phyloP scores from a whole-genome alignment of 1,140 invertebrate species.

The Monomorium pharaonis region DNA sequence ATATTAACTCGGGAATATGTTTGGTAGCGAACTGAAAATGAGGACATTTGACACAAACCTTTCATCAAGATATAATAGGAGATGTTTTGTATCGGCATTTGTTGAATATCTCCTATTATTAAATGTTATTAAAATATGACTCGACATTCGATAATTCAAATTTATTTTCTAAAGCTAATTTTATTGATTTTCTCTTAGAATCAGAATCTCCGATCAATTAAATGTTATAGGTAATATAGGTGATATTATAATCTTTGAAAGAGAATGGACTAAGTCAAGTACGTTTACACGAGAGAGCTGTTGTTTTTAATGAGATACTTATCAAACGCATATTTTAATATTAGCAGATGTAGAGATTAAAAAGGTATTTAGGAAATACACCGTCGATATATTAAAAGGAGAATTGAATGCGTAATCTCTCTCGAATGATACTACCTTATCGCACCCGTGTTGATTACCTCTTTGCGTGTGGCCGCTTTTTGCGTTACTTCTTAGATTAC shows the following conservation, averaged over 20 bases:
- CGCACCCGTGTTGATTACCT: background rate
- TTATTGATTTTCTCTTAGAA: background rate
- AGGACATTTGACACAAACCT: conserved; percentile 19
- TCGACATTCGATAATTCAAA: background rate
- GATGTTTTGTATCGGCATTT: background rate
- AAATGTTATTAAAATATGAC: background rate
- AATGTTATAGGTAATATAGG: background rate
- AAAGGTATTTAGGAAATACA: conserved; percentile 9
- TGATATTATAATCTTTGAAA: background rate
- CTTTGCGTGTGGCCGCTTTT: background rate
- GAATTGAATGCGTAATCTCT: background rate
- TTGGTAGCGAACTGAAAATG: conserved; percentile 31
- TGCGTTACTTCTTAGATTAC: background rate
- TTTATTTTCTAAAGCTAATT: background rate
- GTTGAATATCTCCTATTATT: background rate
- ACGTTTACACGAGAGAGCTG: background rate
- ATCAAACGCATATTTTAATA: background rate
- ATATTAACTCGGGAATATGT: conserved; percentile 63
- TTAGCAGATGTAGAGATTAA: background rate
- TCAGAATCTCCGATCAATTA: background rate
- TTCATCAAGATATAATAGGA: no score
- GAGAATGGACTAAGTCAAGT: background rate
- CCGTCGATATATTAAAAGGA: background rate
- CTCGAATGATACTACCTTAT: conserved; percentile 17
- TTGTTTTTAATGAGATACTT: background rate